phyloP scores from a whole-genome alignment of 1,140 invertebrate genomes.

The Apis dorsata region DNA sequence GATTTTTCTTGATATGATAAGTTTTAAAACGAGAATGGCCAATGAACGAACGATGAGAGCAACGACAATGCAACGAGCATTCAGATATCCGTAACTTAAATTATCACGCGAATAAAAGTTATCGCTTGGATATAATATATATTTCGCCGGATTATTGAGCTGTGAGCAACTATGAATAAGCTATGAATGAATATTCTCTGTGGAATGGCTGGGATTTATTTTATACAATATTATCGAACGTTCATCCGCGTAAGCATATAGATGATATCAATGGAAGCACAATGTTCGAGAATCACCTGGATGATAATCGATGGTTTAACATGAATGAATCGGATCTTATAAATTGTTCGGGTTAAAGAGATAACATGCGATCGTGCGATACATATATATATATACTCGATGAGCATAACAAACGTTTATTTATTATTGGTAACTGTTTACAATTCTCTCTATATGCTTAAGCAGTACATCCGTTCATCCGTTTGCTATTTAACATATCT shows the following conservation, averaged over 20 bases:
- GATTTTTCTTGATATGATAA: neutral
- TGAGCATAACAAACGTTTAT: slow-evolving; percentile 41
- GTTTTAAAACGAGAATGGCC: too few species aligned
- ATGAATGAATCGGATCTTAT: neutral
- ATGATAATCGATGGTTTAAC: neutral
- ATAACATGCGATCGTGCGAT: slow-evolving; percentile 13
- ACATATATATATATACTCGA: neutral
- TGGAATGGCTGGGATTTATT: slow-evolving; percentile 42
- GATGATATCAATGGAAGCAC: slow-evolving; percentile 28
- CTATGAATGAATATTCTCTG: slow-evolving; percentile 40
- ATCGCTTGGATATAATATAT: neutral
- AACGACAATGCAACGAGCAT: slow-evolving; percentile 24
- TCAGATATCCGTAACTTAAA: neutral
- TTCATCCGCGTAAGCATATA: slow-evolving; percentile 43
- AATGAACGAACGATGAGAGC: neutral
- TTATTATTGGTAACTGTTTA: slow-evolving; percentile 52
- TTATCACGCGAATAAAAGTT: neutral
- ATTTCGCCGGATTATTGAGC: slow-evolving; percentile 14
- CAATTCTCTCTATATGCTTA: slow-evolving; percentile 48
- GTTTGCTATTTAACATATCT: slow-evolving; percentile 18
- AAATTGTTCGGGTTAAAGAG: neutral
- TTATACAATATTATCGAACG: slow-evolving; percentile 22
- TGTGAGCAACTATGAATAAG: slow-evolving; percentile 37
- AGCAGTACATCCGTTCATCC: slow-evolving; percentile 34
- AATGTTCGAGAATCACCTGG: neutral